Evolutionary conservation across 2,113 vertebrate genomes (phyloP).

Genomic region (Anoura caudifer): DNA sequence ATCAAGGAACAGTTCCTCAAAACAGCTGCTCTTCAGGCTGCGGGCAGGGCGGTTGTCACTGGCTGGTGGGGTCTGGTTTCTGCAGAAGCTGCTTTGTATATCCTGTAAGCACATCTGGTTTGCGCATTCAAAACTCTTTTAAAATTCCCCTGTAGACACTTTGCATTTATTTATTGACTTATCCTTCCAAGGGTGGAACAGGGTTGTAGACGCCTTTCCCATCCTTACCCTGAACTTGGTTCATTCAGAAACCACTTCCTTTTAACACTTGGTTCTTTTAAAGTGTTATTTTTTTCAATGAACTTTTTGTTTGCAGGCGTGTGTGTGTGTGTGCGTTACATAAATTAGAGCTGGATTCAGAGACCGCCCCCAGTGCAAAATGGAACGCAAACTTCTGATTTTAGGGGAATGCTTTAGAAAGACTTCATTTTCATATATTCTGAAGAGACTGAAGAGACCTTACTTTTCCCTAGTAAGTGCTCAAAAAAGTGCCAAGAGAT

Average conservation of each 20-base stretch:
- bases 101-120: conserved; percentile 57
- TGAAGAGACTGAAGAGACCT: not conserved
- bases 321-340: not conserved
- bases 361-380: not conserved
- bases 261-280: not conserved
- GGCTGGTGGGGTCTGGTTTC: conserved; percentile 39
- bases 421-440: not conserved
- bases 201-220: not conserved
- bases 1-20: conserved; percentile 15
- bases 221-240: not conserved
- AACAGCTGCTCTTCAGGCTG: conserved; percentile 52
- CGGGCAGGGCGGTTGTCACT: conserved; percentile 15
- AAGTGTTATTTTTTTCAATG: not conserved
- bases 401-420: not conserved
- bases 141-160: conserved; percentile 51
- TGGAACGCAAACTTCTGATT: not conserved
- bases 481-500: not conserved
- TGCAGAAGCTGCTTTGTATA: conserved; percentile 52
- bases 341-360: not conserved
- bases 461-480: not conserved
- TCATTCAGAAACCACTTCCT: not conserved
- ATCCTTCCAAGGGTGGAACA: not conserved
- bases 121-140: conserved; percentile 51
- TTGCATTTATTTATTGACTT: conserved; percentile 52
- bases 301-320: not conserved